A percentile compares a stretch with the other conserved stretches of the same genome.
phyloP scores from a whole-genome alignment of 2,113 vertebrate species.

The Sterna hirundo region DNA sequence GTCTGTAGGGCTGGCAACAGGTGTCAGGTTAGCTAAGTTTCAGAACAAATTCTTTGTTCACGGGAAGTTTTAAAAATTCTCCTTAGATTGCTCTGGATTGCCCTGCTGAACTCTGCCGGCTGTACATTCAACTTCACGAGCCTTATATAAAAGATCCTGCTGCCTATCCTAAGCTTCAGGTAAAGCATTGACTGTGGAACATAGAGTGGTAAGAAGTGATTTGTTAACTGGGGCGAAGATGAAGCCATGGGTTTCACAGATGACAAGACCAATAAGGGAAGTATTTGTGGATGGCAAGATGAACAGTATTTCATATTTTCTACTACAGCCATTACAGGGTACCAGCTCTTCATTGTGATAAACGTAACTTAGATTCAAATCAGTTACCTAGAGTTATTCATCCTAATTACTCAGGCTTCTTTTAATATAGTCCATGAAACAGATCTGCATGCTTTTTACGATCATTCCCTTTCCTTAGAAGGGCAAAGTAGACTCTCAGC shows the following conservation, averaged over 20 bases:
- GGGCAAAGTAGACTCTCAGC: not conserved
- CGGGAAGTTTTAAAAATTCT: not conserved
- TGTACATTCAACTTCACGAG: conserved; percentile 85
- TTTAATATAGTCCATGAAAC: not conserved
- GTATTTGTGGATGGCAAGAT: not conserved
- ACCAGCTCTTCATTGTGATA: not conserved
- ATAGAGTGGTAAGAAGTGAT: not conserved
- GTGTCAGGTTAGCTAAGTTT: not conserved
- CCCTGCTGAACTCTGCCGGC: conserved; percentile 81
- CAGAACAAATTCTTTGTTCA: not conserved
- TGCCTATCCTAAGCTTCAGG: conserved; percentile 92
- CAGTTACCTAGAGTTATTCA: not conserved
- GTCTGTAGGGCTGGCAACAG: not conserved
- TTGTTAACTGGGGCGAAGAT: not conserved
- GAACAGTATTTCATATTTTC: not conserved
- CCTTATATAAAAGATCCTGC: conserved; percentile 93
- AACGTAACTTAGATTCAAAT: not conserved
- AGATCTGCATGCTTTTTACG: not conserved
- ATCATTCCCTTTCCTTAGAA: not conserved
- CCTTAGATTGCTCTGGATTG: conserved; percentile 89
- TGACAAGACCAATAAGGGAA: not conserved
- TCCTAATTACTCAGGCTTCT: not conserved
- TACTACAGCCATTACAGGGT: not conserved
- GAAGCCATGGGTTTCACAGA: not conserved
- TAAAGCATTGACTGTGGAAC: conserved; percentile 42